Evolutionary conservation across 2,113 vertebrate genomes (phyloP), one percentile per base, ranked within the genome.

Genomic region (Microcebus murinus): DNA sequence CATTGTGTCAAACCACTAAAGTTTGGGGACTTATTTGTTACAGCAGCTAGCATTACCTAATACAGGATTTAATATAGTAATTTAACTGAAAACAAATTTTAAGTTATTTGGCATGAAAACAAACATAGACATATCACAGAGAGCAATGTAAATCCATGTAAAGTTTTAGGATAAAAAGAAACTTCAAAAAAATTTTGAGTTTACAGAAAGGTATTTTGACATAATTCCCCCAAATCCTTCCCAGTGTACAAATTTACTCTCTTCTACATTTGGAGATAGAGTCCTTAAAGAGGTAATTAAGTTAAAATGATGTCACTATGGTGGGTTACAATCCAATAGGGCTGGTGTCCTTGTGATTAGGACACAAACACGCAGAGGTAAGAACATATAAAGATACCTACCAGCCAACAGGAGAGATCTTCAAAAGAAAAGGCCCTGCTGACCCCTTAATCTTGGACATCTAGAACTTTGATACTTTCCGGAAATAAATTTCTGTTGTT

Each of bases 231-330:
- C 17, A 92, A 48, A 88, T 88, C 12, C 79, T 77, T 27, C 77
- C 27, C 39, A 21, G 11, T 17, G 7, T 42, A 76, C 61, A 83
- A 93, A 93, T 70, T 68, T 45, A 59, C 23, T 83, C 9, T 82
- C 68, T 73, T 87, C n/a, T 61, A 3, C 50, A 90, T 77, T 95
- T 48, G 39, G 36, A 96, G 15, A 80, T 13, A 84, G 21, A 20
- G 27, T 70, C 76, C 87, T 92, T 76, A 91, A 88, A 83, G 18
- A 92, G 57, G 67, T 90, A 90, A 95, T 76, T 87, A 34, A 95
- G n/a, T 63, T 82, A 87, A 94, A 96, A 87, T 31, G 25, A 77
- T 63, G 10, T 59, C 45, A 57, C 42, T 70, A 50, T 67, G 20
- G 21, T 87, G 70, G 21, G 3, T 27, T 25, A 48, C 57, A 65